phyloP scores from a whole-genome alignment of 2,797 vertebrate species.

The Chaetophractus vellerosus region DNA sequence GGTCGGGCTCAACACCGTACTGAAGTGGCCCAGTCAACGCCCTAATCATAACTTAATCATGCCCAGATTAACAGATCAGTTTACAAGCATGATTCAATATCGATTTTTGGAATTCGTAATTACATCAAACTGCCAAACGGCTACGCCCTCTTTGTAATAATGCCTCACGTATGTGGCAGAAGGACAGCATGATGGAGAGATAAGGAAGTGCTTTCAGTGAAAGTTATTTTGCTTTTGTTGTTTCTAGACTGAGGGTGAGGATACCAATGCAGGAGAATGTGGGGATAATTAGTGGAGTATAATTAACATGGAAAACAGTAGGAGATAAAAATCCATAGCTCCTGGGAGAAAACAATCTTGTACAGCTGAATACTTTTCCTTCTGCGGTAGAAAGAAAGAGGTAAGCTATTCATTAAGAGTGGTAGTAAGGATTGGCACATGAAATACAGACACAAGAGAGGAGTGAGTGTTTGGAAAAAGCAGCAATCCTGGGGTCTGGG shows the following conservation, averaged over 20 bases:
- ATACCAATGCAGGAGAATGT: not conserved
- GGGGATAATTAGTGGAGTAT: not conserved
- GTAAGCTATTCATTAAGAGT: not conserved
- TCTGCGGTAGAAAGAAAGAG: not conserved
- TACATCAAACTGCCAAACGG: too few species aligned
- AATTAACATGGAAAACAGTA: not conserved
- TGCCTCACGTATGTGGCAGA: not conserved
- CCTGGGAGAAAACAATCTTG: not conserved
- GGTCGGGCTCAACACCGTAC: too few species aligned
- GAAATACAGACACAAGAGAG: not conserved
- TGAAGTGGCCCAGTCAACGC: too few species aligned
- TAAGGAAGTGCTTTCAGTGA: not conserved
- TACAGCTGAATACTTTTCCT: not conserved
- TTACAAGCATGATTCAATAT: too few species aligned
- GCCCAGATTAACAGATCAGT: too few species aligned
- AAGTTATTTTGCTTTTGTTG: not conserved
- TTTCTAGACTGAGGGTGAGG: not conserved
- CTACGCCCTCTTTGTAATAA: rapidly evolving
- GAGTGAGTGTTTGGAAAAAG: not conserved
- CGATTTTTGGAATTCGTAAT: too few species aligned
- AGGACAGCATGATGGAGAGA: not conserved
- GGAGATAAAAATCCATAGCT: not conserved
- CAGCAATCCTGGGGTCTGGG: not conserved
- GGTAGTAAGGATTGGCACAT: not conserved
- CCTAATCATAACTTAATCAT: too few species aligned